Evolutionary conservation across 2,113 vertebrate genomes (phyloP), one percentile per base, ranked within the genome.

Genomic region (Bujurquina vittata): DNA sequence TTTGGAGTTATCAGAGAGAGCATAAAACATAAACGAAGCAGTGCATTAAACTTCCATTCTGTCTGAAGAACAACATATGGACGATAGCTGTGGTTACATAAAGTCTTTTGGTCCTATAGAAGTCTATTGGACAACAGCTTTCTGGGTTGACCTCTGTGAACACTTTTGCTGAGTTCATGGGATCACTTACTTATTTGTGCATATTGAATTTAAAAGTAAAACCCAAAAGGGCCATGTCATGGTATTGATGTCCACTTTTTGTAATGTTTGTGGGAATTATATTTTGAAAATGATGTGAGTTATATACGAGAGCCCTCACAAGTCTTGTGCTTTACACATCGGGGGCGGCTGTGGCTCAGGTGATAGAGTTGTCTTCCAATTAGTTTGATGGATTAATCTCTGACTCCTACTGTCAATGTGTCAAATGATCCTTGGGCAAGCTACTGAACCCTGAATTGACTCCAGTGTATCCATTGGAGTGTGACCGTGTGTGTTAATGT

Each of bases 231-330:
- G n/a, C 10, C n/a, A 43, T 0, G 22, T 46, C 43, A 67, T 43
- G 8, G 0, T 67, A 46, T 67, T 23, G 15, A 26, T 22, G 43
- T 46, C 62, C 43, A 40, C 0, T n/a, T 46, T 43, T 14, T 46
- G 14, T 46, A 67, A 67, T 26, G 1, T 22, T 12, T 37, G 5
- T 62, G 0, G 60, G 0, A 40, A 22, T 23, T 37, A 26, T 10
- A 29, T 1, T 69, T 49, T 18, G 43, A 67, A 40, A 67, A 67
- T 67, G 18, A 67, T 67, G 63, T 26, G 37, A 67, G 0, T 67
- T 37, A 0, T 67, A 26, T 29, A 0, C 0, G 46, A 26, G 10
- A 67, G 23, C 23, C 40, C 0, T 65, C 35, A 65, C 40, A 2
- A 65, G 62, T 43, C 35, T 65, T n/a, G 5, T 1, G 4, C 35